Evolutionary conservation across 1,140 invertebrate species (phyloP).

Genomic region (Drosophila miranda): DNA sequence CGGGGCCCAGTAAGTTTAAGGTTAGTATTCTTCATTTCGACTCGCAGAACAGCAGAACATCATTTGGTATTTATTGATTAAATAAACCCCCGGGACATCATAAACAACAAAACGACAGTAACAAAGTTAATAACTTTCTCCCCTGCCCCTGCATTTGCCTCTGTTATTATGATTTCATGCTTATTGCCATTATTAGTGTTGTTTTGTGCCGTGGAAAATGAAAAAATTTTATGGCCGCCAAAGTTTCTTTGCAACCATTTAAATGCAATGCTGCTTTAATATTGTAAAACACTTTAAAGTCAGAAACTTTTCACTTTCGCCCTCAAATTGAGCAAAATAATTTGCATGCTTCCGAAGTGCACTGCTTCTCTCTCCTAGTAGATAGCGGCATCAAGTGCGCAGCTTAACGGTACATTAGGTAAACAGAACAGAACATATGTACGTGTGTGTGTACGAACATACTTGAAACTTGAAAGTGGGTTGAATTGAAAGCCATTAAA

Average conservation of each 20-base stretch:
- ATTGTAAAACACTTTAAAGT: conserved; percentile 46
- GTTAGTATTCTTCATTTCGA: too few relatives aligned
- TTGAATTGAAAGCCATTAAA: conserved; percentile 19
- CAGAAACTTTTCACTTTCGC: conserved; percentile 30
- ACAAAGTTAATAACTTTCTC: conserved; percentile 59
- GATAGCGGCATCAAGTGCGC: conserved; percentile 68
- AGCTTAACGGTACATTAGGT: conserved; percentile 80
- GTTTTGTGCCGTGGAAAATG: conserved; percentile 54
- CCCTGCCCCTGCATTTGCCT: conserved; percentile 19
- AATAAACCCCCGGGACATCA: conserved; percentile 51
- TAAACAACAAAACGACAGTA: conserved; percentile 45
- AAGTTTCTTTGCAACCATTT: conserved; percentile 40
- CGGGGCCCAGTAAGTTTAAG: too few relatives aligned
- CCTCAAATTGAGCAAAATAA: conserved; percentile 69
- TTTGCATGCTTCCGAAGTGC: conserved; percentile 41
- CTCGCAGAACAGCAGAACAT: conserved; percentile 8
- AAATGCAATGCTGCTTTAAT: conserved; percentile 42
- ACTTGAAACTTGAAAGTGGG: conserved; percentile 43
- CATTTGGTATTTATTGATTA: conserved; percentile 53
- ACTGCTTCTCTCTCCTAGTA: conserved; percentile 12
- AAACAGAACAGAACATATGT: conserved; percentile 55
- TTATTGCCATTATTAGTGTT: conserved; percentile 61
- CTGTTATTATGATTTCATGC: conserved; percentile 62
- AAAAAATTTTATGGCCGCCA: conserved; percentile 61
- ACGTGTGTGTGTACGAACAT: conserved; percentile 20